Conservation (phyloP, 1,140 invertebrate species). For the Goniozus legneri region DNA sequence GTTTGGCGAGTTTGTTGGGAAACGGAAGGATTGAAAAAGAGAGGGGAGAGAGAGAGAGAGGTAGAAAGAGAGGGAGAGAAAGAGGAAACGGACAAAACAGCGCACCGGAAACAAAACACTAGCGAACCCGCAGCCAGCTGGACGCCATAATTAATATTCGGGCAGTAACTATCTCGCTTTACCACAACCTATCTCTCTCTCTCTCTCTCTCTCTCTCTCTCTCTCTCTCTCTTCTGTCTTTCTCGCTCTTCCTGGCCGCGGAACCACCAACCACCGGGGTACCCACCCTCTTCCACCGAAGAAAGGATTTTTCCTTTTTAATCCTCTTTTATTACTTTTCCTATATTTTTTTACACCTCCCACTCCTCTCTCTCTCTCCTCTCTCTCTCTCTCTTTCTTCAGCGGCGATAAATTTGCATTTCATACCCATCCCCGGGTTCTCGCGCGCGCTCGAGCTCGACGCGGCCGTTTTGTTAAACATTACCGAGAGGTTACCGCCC, state of each 20-base stretch:
- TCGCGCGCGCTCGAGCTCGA: not conserved
- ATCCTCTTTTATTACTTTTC: not conserved
- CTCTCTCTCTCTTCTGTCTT: slow-evolving; percentile 10
- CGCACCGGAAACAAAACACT: slow-evolving; percentile 31
- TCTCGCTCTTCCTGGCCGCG: slow-evolving; percentile 1
- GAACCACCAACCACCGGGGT: not conserved
- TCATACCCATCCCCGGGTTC: slow-evolving; percentile 2
- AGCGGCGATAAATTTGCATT: slow-evolving; percentile 31
- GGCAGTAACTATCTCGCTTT: slow-evolving; percentile 25
- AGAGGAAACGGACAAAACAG: slow-evolving; percentile 23
- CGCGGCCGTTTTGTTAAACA: slow-evolving; percentile 23
- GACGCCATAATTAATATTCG: slow-evolving; percentile 41
- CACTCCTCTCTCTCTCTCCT: not conserved
- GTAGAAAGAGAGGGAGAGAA: not conserved
- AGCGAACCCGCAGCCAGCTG: slow-evolving; percentile 24
- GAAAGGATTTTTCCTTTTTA: too few relatives aligned
- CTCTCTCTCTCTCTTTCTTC: slow-evolving; percentile 2
- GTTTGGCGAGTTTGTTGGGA: not conserved
- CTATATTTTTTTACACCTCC: slow-evolving; percentile 3
- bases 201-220: slow-evolving; percentile 1
- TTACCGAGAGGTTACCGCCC: too few relatives aligned
- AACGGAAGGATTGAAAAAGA: not conserved
- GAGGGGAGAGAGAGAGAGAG: slow-evolving; percentile 6
- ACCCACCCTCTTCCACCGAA: too few relatives aligned
- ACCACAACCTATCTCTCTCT: not conserved